Evolutionary conservation across 2,888 invertebrate genomes (phyloP), one percentile per base, ranked within the genome.

Genomic region (Elegia similella): DNA sequence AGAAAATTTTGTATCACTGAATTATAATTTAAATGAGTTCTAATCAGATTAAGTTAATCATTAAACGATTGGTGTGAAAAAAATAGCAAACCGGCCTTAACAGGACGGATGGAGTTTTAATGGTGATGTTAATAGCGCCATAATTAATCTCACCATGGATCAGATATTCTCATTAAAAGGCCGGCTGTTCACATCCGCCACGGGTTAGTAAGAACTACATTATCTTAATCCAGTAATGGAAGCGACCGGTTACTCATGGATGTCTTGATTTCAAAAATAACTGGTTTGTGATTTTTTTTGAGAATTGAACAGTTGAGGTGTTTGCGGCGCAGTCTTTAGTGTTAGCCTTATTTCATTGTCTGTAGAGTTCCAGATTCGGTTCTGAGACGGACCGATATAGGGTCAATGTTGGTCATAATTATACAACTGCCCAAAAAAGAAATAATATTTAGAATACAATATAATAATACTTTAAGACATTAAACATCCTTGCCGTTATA

Each of bases 11-110:
- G 12, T 12, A 38, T 38, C n/a, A 38, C 0, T 38, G n/a, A 12
- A 12, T 6, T 12, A 12, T 38, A 38, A 2, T 7, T 38, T 38
- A 12, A 34, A 10, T 34, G 34, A 8, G 12, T 34, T 34, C n/a
- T 38, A 38, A 38, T 38, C 38, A 34, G 10, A 34, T 34, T 34
- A 10, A 34, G n/a, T n/a, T 38, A 5, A 38, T 2, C 10, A 38
- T 12, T 6, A 2, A 38, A 38, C 38, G 23, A 23, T 23, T 23
- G 23, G 23, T 23, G 23, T 38, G 32, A 8, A 32, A 32, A 30
- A 12, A n/a, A 38, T 38, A 34, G 34, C 38, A 38, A 38, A 54
- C 56, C 57, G 44, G 38, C 57, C 47, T 58, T 58, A 38, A 50
- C 50, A 50, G 32, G 32, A 50, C 34, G 50, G 34, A 34, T 16